Conservation (phyloP, 2,113 vertebrate species). For the Ammospiza caudacuta region DNA sequence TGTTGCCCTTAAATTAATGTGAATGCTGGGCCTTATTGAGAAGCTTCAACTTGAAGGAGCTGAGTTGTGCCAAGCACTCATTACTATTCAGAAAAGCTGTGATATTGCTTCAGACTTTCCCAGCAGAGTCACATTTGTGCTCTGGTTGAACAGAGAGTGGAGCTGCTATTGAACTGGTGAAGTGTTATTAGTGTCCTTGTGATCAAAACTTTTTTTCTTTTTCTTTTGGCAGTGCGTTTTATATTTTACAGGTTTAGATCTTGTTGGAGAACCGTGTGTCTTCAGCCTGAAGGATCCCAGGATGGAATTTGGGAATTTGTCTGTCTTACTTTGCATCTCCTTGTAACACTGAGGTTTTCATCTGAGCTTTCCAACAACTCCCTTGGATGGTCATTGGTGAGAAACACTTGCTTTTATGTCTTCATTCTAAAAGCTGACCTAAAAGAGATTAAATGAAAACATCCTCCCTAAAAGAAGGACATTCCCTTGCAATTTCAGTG, state of each 20-base stretch:
- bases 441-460: not conserved
- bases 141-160: not conserved
- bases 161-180: not conserved
- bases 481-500: not conserved
- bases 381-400: not conserved
- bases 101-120: not conserved
- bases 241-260: not conserved
- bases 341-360: not conserved
- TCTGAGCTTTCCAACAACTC: not conserved
- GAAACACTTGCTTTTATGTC: not conserved
- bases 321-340: not conserved
- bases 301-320: not conserved
- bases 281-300: not conserved
- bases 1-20: not conserved
- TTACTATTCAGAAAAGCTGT: not conserved
- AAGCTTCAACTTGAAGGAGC: not conserved
- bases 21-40: not conserved
- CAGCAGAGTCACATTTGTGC: not conserved
- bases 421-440: not conserved
- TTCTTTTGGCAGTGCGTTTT: not conserved
- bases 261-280: not conserved
- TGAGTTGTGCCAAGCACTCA: not conserved
- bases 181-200: not conserved
- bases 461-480: not conserved
- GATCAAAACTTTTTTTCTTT: not conserved